A percentile compares a stretch with the other conserved stretches of the same genome.
phyloP scores from a whole-genome alignment of 1,140 invertebrate species.

The Micrasema minimum region DNA sequence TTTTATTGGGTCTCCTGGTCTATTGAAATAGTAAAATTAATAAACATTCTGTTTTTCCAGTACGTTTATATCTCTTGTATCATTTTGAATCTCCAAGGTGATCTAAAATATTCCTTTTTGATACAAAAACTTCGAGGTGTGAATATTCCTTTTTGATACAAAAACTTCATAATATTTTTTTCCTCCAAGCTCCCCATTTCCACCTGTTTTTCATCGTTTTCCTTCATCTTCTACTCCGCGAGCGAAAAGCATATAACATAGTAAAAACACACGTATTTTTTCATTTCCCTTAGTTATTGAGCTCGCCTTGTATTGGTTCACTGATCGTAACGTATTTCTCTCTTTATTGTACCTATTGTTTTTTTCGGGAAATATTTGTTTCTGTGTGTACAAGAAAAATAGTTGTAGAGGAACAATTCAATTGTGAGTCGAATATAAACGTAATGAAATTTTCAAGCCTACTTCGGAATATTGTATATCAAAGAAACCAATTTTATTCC shows the following conservation, averaged over 20 bases:
- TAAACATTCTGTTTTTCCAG: not conserved
- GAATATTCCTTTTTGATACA: slow-evolving; percentile 1
- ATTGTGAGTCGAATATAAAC: slow-evolving; percentile 12
- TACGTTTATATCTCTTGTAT: not conserved
- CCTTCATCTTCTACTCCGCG: not conserved
- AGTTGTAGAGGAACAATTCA: slow-evolving; percentile 14
- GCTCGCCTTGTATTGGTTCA: slow-evolving; percentile 5
- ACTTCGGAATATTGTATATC: slow-evolving; percentile 9
- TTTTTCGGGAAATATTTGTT: not conserved
- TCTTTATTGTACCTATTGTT: slow-evolving; percentile 12
- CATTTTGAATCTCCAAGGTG: not conserved
- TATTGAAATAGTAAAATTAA: too few species aligned
- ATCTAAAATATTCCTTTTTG: slow-evolving; percentile 9
- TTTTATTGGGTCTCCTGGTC: too few species aligned
- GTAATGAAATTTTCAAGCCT: slow-evolving; percentile 25
- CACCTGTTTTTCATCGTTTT: not conserved
- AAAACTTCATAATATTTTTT: slow-evolving; percentile 24
- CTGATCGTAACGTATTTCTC: slow-evolving; percentile 23
- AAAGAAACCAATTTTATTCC: not conserved
- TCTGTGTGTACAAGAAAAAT: not conserved
- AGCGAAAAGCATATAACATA: not conserved
- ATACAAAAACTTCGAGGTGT: not conserved
- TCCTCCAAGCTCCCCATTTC: not conserved
- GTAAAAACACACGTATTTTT: slow-evolving; percentile 24
- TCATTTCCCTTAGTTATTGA: slow-evolving; percentile 21